These are phyloP conservation scores for Drosophila ficusphila DNA, from an alignment of 1,140 invertebrate genomes.

Conservation along the genomic window DNA sequence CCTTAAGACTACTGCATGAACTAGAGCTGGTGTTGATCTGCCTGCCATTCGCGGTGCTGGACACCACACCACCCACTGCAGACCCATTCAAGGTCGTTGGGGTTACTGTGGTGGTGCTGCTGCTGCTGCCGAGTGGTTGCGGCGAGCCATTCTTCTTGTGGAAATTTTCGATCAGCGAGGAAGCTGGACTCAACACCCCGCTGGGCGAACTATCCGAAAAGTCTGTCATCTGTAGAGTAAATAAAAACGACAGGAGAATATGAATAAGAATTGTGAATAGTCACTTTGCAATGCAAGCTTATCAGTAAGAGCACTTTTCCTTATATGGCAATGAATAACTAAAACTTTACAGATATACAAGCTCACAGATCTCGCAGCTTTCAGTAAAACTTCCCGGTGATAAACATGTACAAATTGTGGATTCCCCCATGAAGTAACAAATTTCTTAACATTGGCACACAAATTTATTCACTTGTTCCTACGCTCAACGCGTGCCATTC, in stretches of 20 bases:
- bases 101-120: background rate
- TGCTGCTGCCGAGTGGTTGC: conserved; percentile 11
- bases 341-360: background rate
- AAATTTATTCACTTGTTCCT: background rate
- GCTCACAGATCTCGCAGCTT: background rate
- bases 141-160: conserved; percentile 75
- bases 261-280: background rate
- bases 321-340: conserved; percentile 23
- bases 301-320: conserved; percentile 25
- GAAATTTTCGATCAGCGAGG: conserved; percentile 81
- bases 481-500: background rate
- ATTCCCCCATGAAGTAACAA: conserved; percentile 17
- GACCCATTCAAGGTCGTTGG: conserved; percentile 56
- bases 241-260: background rate
- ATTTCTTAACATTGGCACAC: background rate
- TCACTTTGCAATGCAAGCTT: conserved; percentile 8
- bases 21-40: conserved; percentile 81
- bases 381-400: background rate
- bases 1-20: conserved; percentile 84
- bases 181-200: conserved; percentile 74
- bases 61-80: conserved; percentile 30
- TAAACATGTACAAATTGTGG: conserved; percentile 7
- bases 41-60: conserved; percentile 48
- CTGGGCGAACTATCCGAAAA: conserved; percentile 81
- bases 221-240: conserved; percentile 79